Conservation (phyloP, 30 jellyfish, hydroid and myxozoan genomes). For the Aurelia sp. region DNA sequence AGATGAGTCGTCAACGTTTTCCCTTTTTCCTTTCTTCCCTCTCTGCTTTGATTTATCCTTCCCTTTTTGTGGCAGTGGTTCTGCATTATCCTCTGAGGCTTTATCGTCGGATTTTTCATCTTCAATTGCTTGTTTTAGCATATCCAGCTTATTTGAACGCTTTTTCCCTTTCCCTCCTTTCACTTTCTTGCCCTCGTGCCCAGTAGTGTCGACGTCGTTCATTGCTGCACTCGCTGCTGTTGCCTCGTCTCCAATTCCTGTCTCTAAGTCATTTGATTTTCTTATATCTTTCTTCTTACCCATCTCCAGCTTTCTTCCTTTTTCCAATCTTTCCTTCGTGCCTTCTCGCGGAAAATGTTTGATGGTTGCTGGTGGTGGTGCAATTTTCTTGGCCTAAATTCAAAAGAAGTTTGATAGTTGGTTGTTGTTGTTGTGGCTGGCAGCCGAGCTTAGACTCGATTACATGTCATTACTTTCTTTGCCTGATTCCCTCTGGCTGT, state of each 20-base stretch:
- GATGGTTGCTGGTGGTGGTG: too few relatives aligned
- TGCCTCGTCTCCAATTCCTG: not conserved
- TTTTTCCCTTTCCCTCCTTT: conserved; percentile 36
- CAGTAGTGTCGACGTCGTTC: conserved; percentile 6
- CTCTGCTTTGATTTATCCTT: conserved; percentile 5
- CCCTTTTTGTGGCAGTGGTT: not conserved
- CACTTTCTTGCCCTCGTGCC: not conserved
- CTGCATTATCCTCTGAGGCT: not conserved
- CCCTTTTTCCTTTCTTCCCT: conserved; percentile 9
- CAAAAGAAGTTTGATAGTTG: too few relatives aligned
- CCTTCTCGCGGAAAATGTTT: too few relatives aligned
- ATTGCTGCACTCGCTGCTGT: not conserved
- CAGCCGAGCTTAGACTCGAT: too few relatives aligned
- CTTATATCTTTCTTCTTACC: conserved; percentile 41
- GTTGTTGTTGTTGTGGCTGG: too few relatives aligned
- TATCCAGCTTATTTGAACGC: conserved; percentile 68
- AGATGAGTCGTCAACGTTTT: conserved; percentile 12
- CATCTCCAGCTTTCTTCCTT: not conserved
- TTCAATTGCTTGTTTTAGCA: conserved; percentile 80
- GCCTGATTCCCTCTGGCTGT: too few relatives aligned
- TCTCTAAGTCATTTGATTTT: not conserved
- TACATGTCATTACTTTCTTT: too few relatives aligned
- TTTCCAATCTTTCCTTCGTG: too few relatives aligned
- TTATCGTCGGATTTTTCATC: conserved; percentile 60
- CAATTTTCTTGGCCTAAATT: too few relatives aligned